Conservation (phyloP, 2,888 invertebrate genomes). For the Autographa pulchrina region DNA sequence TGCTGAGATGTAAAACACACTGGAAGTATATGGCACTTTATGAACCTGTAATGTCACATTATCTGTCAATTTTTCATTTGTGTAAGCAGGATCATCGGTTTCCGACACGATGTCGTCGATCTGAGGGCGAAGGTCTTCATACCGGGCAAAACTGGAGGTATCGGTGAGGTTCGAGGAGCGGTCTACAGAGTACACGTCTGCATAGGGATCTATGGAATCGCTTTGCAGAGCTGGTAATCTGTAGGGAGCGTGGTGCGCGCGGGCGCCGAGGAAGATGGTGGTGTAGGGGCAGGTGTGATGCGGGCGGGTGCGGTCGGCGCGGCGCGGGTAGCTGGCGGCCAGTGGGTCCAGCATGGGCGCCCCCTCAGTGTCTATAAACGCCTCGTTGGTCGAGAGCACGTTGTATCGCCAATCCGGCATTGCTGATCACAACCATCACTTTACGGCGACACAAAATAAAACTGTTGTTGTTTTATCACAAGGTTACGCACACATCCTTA, state of each 20-base stretch:
- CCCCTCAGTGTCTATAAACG: conserved; percentile 80
- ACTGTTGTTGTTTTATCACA: conserved; percentile 63
- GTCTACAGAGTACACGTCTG: conserved; percentile 84
- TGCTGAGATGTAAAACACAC: conserved; percentile 82
- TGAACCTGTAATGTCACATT: conserved; percentile 80
- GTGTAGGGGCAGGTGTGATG: conserved; percentile 86
- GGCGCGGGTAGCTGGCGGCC: conserved; percentile 87
- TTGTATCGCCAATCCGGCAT: conserved; percentile 90
- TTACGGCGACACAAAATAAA: conserved; percentile 64
- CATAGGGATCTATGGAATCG: conserved; percentile 82
- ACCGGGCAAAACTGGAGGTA: conserved; percentile 86
- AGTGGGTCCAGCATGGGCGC: conserved; percentile 77
- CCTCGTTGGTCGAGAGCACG: conserved; percentile 88
- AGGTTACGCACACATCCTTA: conserved; percentile 56
- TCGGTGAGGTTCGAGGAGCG: conserved; percentile 86
- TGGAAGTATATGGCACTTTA: conserved; percentile 84
- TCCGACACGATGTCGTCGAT: conserved; percentile 73
- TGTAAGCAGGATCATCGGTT: conserved; percentile 65
- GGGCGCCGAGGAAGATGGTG: conserved; percentile 82
- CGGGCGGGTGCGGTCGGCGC: conserved; percentile 86
- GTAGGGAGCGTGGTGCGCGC: conserved; percentile 74
- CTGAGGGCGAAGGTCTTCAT: conserved; percentile 83
- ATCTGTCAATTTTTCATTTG: conserved; percentile 67
- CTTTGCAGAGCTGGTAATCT: conserved; percentile 77
- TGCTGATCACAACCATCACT: conserved; percentile 83